Evolutionary conservation across 2,797 vertebrate genomes (phyloP), one percentile per base, ranked within the genome.

Genomic region (Melanotaenia parkinsoni): DNA sequence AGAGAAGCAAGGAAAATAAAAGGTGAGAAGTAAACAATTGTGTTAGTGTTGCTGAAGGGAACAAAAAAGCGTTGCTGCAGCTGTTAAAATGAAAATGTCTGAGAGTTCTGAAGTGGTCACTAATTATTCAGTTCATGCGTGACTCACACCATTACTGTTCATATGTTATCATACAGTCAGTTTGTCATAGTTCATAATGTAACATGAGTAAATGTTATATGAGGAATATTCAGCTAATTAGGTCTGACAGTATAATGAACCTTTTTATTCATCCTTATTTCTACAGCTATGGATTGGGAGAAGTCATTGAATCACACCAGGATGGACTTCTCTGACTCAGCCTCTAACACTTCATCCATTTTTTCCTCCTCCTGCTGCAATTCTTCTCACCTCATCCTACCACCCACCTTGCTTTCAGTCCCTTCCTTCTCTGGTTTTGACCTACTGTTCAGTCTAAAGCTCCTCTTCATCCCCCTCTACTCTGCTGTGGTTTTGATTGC

Each of bases 401-500:
- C 77, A 4, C 33, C 78, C 24, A 71, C 80, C 11, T 24, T 56
- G 0, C 68, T 85, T 24, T 59, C 32, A 28, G 62, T 63, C 16
- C 59, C 91, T 0, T 68, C 93, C 24, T 97, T 97, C 76, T 84
- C 91, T 0, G 96, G 96, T n/a, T 89, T 96, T 60, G 94, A 96
- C 73, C 92, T 96, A 50, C 92, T 97, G 63, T 91, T 95, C 38
- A 76, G 94, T 60, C 88, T 97, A 67, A 96, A 96, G 81, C 93
- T 93, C 0, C 89, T 97, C 75, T 97, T 96, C 86, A 93, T 97
- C 76, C 96, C 96, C 0, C 94, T 97, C 40, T 97, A 97, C 0
- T 82, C 93, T 3, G 72, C 82, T 0, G 87, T 97, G 63, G 95
- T 96, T 38, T 85, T 92, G 0, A 93, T 97, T 53, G 96, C 96